Conservation (phyloP, 2,888 invertebrate species). For the Cheilosia soror region DNA sequence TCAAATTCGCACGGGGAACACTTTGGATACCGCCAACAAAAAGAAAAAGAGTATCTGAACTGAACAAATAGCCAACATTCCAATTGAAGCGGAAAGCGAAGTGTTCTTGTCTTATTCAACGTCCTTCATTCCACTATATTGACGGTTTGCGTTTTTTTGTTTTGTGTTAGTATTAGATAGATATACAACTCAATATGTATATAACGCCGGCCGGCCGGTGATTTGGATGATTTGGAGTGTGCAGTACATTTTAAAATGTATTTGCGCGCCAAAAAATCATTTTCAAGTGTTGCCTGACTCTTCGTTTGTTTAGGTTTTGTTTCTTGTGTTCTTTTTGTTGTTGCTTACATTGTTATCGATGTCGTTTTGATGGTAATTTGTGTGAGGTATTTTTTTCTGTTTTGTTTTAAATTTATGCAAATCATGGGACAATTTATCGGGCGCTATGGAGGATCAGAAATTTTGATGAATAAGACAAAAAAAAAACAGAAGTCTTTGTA, state of each 20-base stretch:
- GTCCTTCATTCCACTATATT: conserved; percentile 39
- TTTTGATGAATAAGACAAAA: not conserved
- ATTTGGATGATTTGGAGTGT: conserved; percentile 37
- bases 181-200: conserved; percentile 6
- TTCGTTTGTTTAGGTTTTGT: conserved; percentile 44
- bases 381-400: conserved; percentile 54
- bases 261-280: conserved; percentile 69
- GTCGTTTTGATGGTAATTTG: conserved; percentile 68
- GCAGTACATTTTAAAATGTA: conserved; percentile 56
- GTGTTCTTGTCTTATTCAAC: conserved; percentile 32
- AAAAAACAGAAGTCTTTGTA: conserved; percentile 11
- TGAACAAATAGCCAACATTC: conserved; percentile 44
- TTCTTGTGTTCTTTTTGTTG: conserved; percentile 1
- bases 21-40: not conserved
- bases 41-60: conserved; percentile 28
- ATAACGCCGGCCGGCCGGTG: conserved; percentile 26
- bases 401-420: conserved; percentile 66
- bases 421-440: conserved; percentile 71
- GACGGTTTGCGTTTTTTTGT: not conserved
- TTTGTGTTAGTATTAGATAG: conserved; percentile 3
- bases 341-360: conserved; percentile 60
- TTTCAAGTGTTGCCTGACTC: conserved; percentile 47
- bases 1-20: conserved; percentile 50
- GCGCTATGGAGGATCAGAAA: conserved; percentile 11
- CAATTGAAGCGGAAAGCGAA: conserved; percentile 65